These are phyloP conservation scores for Daboia siamensis DNA, from an alignment of 2,113 vertebrate species.

Conservation along the genomic window DNA sequence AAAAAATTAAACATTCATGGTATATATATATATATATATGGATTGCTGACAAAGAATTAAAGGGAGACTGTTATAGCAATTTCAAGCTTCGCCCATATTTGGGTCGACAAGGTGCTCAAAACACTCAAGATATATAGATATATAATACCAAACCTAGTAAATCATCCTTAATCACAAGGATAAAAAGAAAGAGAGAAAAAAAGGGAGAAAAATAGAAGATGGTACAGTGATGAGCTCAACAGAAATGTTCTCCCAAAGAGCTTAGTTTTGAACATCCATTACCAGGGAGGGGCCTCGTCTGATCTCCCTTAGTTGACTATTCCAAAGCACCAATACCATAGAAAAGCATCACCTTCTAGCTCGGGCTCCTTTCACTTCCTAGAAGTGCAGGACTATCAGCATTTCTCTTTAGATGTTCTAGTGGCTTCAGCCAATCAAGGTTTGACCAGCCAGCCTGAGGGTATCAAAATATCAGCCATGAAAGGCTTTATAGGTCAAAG, in stretches of 20 bases:
- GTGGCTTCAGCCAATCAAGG: background rate
- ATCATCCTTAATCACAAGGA: background rate
- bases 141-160: background rate
- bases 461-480: background rate
- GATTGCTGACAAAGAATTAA: too few species aligned
- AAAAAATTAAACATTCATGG: background rate
- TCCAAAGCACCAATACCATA: background rate
- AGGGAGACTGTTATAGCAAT: too few species aligned
- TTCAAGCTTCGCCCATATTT: too few species aligned
- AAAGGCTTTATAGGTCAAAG: background rate
- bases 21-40: background rate
- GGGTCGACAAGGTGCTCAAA: too few species aligned
- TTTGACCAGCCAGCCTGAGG: background rate
- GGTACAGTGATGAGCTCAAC: background rate
- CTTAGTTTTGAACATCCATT: background rate
- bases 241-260: background rate
- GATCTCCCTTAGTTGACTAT: background rate
- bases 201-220: background rate
- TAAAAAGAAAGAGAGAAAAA: background rate
- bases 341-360: background rate
- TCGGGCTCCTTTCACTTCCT: background rate
- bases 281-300: background rate
- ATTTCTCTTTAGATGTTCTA: background rate
- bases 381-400: background rate
- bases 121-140: too few species aligned